Base-by-base conservation (phyloP, 2,888 invertebrate species). In the Epirrhoe alternata region DNA sequence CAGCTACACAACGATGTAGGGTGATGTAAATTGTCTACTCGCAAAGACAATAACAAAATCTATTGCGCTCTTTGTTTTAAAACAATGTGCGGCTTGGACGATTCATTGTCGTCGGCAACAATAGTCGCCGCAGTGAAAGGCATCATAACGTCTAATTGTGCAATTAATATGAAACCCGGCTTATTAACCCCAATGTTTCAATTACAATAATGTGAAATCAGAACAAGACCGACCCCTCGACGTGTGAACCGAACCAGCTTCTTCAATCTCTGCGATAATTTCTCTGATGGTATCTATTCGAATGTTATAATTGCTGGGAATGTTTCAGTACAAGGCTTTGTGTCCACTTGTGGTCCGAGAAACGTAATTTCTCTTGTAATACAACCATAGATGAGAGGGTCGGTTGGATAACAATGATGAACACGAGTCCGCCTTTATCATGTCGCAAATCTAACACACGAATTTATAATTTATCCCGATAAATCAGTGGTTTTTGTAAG, bases 81-180 rank as follows among this genome's bases (percentile, higher is more conserved):
- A 62, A 71, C 70, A 70, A 74, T 70, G 59, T 62, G 63, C 73
- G 66, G 77, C 64, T 70, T 70, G 75, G 77, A 78, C 80, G 73
- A 70, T 71, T 79, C 78, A 83, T 86, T 86, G 77, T 77, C 72
- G 68, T 77, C 63, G 31, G 64, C 76, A 75, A 83, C 83, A 84
- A 83, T 81, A 74, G 74, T 72, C 72, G 69, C 69, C 74, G 71
- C 80, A 86, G 87, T 85, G 87, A 88, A 87, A 87, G 87, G 87
- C 80, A 84, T 80, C 77, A 64, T 82, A 84, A 85, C 79, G 80
- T 80, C 74, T 73, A 73, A 83, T 84, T 85, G 85, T 83, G 81
- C 80, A 84, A 86, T 88, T 87, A 85, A 84, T 83, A 85, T 85
- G 84, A 86, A 87, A 85, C 84, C 77, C 73, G 78, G 64, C 81